Conservation (phyloP, 2,113 vertebrate genomes). For the Ceyx margarethae region DNA sequence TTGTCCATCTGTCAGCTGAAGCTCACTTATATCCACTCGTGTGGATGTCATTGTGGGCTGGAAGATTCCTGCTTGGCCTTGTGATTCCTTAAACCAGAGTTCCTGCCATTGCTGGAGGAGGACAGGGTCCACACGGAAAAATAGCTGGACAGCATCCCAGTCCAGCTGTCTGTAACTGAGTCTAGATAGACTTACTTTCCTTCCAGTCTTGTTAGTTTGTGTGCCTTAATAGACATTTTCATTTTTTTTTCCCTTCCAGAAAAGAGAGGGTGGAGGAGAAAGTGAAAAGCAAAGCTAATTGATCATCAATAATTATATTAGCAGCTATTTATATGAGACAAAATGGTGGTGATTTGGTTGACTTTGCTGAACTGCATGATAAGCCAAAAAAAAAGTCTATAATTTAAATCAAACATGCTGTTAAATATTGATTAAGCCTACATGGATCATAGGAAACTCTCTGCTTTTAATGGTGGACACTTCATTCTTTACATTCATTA, state of each 20-base stretch:
- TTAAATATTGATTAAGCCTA: neutral
- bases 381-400: neutral
- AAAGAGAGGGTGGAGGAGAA: neutral
- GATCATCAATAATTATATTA: neutral
- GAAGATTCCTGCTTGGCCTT: neutral
- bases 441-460: neutral
- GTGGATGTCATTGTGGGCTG: neutral
- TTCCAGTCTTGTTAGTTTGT: neutral
- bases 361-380: neutral
- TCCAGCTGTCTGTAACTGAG: neutral
- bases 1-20: neutral
- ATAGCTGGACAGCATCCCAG: neutral
- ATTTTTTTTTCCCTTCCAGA: neutral
- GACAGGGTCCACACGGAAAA: rapidly evolving
- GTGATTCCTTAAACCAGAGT: neutral
- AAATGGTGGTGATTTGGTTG: neutral
- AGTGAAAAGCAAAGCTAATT: neutral
- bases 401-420: neutral
- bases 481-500: neutral
- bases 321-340: neutral
- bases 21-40: neutral
- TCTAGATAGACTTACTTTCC: neutral
- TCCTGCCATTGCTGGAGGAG: neutral
- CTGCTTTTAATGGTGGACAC: neutral
- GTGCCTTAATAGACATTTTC: neutral